Base-by-base conservation (phyloP, 1,140 invertebrate genomes). In the Listronotus oregonensis region DNA sequence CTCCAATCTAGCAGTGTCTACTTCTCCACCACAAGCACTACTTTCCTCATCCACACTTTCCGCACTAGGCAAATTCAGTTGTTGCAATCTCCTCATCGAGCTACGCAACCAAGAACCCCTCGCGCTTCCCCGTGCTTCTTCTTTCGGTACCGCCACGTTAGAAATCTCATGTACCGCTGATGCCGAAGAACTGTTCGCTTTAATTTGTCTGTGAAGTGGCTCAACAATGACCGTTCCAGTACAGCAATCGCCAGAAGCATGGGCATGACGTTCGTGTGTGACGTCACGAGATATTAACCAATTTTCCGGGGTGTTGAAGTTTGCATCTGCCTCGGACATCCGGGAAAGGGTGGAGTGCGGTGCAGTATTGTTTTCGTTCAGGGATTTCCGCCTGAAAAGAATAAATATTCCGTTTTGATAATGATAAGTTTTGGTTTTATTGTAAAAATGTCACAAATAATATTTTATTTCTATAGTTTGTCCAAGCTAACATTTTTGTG, bases 61-160 rank as follows among this genome's bases (percentile, higher is more conserved):
- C 55, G 46, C 64, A 40, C 39, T 32, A 52, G 21, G 77, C 40
- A 79, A 55, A 44, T 66, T 58, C 10, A 79, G 63, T 52, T 78
- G 78, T 39, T 72, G 67, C 47, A 79, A 50, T 8, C 76, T 68
- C 34, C 78, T 67, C 78, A 79, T 79, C 10, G 78, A 79, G 52
- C 65, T 74, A 44, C 78, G 68, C 65, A 78, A 67, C 78, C 78
- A 79, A 43, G 73, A 69, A 52, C 55, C 68, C 10, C 54, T 63
- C 14, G 17, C 31, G 32, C 18, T 60, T 8, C 55, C 14, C 12
- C 40, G 12, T 9, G 11, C 46, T 5, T 67, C 64, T 56, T 70
- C 70, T 27, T 57, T 59, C 14, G 43, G 59, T 46, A 65, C 59
- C 47, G 52, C 66, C 27, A 43, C 43, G 27, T 42, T 50, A 47